Percentiles rank a stretch among this genome's conserved stretches.
Conservation (phyloP, 2,797 vertebrate genomes). For the Periparus ater region DNA sequence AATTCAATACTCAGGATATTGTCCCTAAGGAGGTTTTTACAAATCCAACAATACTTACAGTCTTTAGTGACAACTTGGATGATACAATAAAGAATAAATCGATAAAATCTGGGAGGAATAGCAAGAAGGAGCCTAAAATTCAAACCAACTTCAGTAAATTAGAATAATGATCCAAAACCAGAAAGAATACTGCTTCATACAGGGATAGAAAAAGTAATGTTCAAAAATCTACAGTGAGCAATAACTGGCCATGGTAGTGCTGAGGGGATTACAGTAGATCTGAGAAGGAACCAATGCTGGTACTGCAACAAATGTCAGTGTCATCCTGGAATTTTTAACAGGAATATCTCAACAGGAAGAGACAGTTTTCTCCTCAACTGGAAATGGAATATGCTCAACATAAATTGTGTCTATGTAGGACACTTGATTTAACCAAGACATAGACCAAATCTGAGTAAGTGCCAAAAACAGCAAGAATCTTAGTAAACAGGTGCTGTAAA, state of each 20-base stretch:
- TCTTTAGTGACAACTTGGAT: background rate
- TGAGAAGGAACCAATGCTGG: background rate
- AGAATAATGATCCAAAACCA: background rate
- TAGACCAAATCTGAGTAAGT: background rate
- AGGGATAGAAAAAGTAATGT: background rate
- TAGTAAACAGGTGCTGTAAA: background rate
- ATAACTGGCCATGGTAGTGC: background rate
- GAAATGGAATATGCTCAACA: background rate
- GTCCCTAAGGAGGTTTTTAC: background rate
- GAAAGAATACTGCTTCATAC: background rate
- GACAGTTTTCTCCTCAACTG: background rate
- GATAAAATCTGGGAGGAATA: background rate
- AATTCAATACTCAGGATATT: background rate
- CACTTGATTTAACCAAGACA: background rate
- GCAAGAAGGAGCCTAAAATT: background rate
- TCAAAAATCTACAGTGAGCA: background rate
- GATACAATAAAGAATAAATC: background rate
- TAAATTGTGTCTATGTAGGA: background rate
- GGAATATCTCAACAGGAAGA: background rate
- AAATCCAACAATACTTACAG: background rate
- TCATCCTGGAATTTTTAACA: background rate
- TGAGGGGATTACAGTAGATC: background rate
- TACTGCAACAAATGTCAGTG: background rate
- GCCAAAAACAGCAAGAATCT: background rate
- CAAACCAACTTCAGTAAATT: background rate